Base-by-base conservation (phyloP, 2,113 vertebrate genomes). In the Neotoma lepida region DNA sequence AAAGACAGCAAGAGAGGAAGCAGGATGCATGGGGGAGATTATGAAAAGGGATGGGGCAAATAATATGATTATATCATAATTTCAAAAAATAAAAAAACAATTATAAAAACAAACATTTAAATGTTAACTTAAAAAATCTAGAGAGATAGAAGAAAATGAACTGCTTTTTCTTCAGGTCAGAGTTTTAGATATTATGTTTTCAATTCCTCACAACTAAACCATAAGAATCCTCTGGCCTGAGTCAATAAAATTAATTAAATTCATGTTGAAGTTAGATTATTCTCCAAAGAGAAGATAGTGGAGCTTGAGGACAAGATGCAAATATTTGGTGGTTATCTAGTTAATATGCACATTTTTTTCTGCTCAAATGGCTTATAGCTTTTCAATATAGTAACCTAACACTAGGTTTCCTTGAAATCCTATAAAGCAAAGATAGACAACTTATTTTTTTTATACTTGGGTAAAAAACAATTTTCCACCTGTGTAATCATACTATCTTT, bases 71-170 rank as follows among this genome's bases (percentile, higher is more conserved):
- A 39, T 70, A 71, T 71, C 22, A 82, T 82, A 58, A 61, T 61
- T 61, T 78, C 76, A 78, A 54, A 78, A 63, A 77, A n/a, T n/a
- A 80, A 58, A 35, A 56, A 61, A 41, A 22, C n/a, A 2, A 56
- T 41, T 54, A 71, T 39, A 76, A 39, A 76, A 91, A 66, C 87
- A 44, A 92, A 20, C 46, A 9, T 51, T 58, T 70, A 90, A 58
- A 82, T 74, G 18, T 70, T 81, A 94, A 56, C 14, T 92, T 88
- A 76, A 91, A 71, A 71, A 26, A 18, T 80, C 9, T 49, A 94
- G 89, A 35, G 39, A 63, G 22, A 10, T 77, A 2, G 12, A 85
- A 85, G 33, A 89, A 54, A 80, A 15, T 30, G 33, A 10, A 1
- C 82, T 56, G 15, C 71, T 86, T 81, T 39, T 39, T 3, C 1